A percentile compares a stretch with the other conserved stretches of the same genome.
Conservation (phyloP, 2,888 invertebrate genomes). For the Nymphalis urticae region DNA sequence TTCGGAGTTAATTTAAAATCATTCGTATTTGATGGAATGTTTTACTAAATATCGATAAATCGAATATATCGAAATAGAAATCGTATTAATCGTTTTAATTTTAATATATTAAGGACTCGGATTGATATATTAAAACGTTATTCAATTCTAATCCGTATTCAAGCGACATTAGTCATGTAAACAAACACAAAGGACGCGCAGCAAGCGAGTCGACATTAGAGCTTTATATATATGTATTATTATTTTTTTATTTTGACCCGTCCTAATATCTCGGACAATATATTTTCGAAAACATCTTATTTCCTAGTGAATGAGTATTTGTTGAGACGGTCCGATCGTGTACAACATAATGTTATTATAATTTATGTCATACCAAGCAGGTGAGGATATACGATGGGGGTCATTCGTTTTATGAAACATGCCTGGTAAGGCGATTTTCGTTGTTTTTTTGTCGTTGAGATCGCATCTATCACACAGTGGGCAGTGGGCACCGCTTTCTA, state of each 20-base stretch:
- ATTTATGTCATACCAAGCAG: constrained; percentile 82
- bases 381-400: constrained; percentile 79
- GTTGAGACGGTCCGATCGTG: constrained; percentile 78
- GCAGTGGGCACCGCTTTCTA: constrained; percentile 79
- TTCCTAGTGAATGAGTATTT: constrained; percentile 79
- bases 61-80: constrained; percentile 8
- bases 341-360: constrained; percentile 81
- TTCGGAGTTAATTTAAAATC: neutral
- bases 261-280: constrained; percentile 66
- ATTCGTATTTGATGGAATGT: neutral
- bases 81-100: constrained; percentile 1
- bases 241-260: constrained; percentile 56
- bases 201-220: constrained; percentile 52
- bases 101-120: neutral
- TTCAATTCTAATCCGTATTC: constrained; percentile 45
- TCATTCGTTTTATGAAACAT: constrained; percentile 81
- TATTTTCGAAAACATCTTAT: constrained; percentile 74
- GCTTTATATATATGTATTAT: constrained; percentile 38
- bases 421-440: constrained; percentile 79
- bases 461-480: constrained; percentile 79
- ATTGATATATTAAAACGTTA: constrained; percentile 39
- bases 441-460: constrained; percentile 76
- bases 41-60: neutral
- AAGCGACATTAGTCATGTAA: constrained; percentile 55
- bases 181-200: constrained; percentile 55